Conservation (phyloP, 2,113 vertebrate genomes). For the Psammodynastes pulverulentus region DNA sequence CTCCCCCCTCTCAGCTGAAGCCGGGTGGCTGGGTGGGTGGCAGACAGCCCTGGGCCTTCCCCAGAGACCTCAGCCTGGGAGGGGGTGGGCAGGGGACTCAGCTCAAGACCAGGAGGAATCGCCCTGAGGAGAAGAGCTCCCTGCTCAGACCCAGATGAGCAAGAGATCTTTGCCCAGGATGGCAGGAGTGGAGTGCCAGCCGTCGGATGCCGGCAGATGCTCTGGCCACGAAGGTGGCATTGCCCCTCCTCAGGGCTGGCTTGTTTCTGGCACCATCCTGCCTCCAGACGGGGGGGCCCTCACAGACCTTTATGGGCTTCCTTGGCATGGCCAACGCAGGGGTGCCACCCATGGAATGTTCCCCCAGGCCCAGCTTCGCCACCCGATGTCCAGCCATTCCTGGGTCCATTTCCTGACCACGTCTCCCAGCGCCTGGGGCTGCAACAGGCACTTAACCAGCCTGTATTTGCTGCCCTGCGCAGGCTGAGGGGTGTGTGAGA, state of each 20-base stretch:
- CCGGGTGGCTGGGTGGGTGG: conserved; percentile 12
- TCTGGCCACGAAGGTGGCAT: not conserved
- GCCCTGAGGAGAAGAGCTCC: not conserved
- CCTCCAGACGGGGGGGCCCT: not conserved
- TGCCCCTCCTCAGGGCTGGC: not conserved
- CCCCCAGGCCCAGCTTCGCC: not conserved
- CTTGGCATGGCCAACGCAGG: not conserved
- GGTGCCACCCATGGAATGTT: too few species aligned
- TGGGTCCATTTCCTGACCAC: conserved; percentile 58
- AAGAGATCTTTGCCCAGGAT: not conserved
- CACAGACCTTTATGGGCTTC: not conserved
- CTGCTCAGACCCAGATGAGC: not conserved
- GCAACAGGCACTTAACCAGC: conserved; percentile 59
- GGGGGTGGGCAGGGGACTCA: not conserved
- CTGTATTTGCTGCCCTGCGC: conserved; percentile 57
- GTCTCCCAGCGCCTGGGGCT: conserved; percentile 47
- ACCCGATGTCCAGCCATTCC: conserved; percentile 60
- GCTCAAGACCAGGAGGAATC: not conserved
- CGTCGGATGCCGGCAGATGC: not conserved
- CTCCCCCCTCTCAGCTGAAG: conserved; percentile 36
- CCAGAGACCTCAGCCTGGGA: not conserved
- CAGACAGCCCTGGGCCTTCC: not conserved
- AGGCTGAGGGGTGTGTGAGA: not conserved
- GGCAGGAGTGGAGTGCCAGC: not conserved
- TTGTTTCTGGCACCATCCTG: not conserved